Percentiles rank a stretch among this genome's conserved stretches.
Conservation (phyloP, 2,797 vertebrate genomes). For the Anomalospiza imberbis region DNA sequence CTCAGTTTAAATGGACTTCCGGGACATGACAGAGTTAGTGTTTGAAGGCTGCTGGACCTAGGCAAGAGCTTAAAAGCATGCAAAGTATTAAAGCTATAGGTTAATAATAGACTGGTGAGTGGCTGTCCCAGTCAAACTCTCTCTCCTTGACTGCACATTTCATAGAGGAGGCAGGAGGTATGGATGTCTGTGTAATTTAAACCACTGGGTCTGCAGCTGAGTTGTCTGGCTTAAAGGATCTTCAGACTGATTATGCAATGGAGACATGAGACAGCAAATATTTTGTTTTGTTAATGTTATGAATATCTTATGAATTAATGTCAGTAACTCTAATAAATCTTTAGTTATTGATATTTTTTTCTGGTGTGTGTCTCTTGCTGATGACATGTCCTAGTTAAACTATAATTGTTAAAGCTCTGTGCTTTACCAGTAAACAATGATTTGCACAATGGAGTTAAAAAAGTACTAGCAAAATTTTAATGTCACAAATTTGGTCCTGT, state of each 20-base stretch:
- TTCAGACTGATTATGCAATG: neutral
- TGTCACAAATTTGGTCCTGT: neutral
- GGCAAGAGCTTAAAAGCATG: neutral
- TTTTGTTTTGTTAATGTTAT: neutral
- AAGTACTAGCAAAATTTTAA: neutral
- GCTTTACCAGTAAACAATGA: neutral
- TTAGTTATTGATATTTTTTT: neutral
- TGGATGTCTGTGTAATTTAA: neutral
- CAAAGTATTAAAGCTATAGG: neutral
- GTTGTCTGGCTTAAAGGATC: neutral
- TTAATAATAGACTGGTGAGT: neutral
- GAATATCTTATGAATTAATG: neutral
- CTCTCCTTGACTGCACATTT: neutral
- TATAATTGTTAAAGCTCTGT: neutral
- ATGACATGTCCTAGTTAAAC: neutral
- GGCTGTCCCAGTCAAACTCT: neutral
- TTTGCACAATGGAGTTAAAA: neutral
- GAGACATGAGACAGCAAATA: neutral
- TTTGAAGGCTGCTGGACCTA: neutral
- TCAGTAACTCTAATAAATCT: slow-evolving; percentile 32
- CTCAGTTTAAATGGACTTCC: neutral
- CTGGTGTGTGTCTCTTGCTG: neutral
- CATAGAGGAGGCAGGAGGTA: neutral
- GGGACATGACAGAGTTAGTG: neutral
- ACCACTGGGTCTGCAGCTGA: neutral